Percentiles rank a stretch among this genome's conserved stretches.
phyloP scores from a whole-genome alignment of 2,888 invertebrate genomes.

The Caenorhabditis imperialis region DNA sequence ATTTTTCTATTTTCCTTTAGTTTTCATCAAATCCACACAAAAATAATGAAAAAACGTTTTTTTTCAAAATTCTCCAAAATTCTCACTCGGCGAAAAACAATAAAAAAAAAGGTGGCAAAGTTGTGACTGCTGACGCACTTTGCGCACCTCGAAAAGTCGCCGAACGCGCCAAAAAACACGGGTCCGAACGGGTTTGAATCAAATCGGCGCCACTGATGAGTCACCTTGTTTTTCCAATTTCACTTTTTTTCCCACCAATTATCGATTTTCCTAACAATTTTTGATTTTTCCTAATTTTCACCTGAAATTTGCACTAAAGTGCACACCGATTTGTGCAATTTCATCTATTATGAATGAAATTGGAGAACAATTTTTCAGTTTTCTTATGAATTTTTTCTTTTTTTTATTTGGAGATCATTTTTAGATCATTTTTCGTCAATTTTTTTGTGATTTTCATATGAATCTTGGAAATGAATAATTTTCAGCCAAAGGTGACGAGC shows the following conservation, averaged over 20 bases:
- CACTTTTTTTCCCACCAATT: slow-evolving; percentile 1
- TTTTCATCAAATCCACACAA: no score
- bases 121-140: slow-evolving; percentile 17
- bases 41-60: no score
- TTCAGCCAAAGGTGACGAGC: slow-evolving; percentile 47
- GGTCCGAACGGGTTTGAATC: slow-evolving; percentile 40
- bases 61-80: background rate
- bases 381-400: no score
- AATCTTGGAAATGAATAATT: background rate
- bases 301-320: background rate
- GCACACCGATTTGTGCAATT: slow-evolving; percentile 5
- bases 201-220: slow-evolving; percentile 8
- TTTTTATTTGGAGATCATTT: background rate
- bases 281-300: background rate
- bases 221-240: slow-evolving; percentile 15
- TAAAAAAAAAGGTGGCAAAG: no score
- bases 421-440: background rate
- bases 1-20: no score
- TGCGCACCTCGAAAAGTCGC: slow-evolving; percentile 9
- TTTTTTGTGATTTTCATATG: background rate
- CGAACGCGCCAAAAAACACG: slow-evolving; percentile 43
- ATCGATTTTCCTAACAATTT: background rate
- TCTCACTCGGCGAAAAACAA: no score
- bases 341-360: slow-evolving; percentile 10
- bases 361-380: no score